These are phyloP conservation scores for Dorcus hopei DNA, from an alignment of 2,888 invertebrate genomes.

Conservation along the genomic window DNA sequence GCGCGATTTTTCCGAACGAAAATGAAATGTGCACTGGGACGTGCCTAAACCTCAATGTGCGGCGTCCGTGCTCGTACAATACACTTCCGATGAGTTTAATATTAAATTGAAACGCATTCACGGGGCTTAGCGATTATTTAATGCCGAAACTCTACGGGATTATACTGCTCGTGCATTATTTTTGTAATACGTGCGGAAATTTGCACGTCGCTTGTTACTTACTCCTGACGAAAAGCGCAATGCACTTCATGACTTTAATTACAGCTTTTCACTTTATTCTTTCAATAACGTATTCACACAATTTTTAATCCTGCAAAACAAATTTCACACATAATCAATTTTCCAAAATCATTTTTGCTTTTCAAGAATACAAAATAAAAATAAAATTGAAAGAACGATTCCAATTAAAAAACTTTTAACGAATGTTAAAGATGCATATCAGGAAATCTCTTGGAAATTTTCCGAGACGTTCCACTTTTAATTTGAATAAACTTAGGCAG, in stretches of 20 bases:
- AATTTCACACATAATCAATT: too few relatives aligned
- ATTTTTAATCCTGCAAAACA: background rate
- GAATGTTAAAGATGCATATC: too few relatives aligned
- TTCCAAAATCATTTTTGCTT: too few relatives aligned
- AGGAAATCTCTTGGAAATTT: too few relatives aligned
- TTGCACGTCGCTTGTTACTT: background rate
- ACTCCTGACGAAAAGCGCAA: background rate
- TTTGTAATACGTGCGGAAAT: background rate
- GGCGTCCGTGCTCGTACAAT: constrained; percentile 30
- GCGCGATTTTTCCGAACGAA: constrained; percentile 18
- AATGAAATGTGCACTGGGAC: constrained; percentile 39
- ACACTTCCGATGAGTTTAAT: constrained; percentile 40
- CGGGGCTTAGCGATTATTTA: constrained; percentile 35
- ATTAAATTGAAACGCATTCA: constrained; percentile 39
- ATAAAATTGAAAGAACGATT: too few relatives aligned
- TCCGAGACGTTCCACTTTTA: too few relatives aligned
- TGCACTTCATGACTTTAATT: background rate
- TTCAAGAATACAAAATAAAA: too few relatives aligned
- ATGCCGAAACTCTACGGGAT: constrained; percentile 26
- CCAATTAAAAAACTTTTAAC: too few relatives aligned
- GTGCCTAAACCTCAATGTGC: constrained; percentile 35
- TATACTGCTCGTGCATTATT: constrained; percentile 6
- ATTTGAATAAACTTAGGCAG: too few relatives aligned
- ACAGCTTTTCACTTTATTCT: background rate
- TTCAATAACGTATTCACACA: background rate